Conservation (phyloP, 2,888 invertebrate species). For the Aporophyla lueneburgensis region DNA sequence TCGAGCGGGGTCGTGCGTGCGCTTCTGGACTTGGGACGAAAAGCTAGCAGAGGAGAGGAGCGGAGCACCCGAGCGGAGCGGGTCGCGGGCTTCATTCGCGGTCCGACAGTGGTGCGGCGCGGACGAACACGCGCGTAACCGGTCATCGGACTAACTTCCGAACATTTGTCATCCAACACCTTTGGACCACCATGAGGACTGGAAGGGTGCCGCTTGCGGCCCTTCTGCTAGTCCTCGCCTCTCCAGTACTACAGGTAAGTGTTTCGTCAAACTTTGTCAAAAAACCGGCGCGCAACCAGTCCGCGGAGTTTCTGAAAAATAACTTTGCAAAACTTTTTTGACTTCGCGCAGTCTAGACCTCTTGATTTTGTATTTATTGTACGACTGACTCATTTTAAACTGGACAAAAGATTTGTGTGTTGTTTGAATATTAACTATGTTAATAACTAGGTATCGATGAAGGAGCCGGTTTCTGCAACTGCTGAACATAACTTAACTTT, state of each 20-base stretch:
- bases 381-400: slow-evolving; percentile 28
- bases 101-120: slow-evolving; percentile 83
- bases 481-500: slow-evolving; percentile 62
- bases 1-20: slow-evolving; percentile 57
- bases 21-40: slow-evolving; percentile 71
- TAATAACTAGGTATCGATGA: slow-evolving; percentile 55
- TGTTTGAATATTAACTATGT: slow-evolving; percentile 45
- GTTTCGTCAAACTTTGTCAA: slow-evolving; percentile 29
- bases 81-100: slow-evolving; percentile 79
- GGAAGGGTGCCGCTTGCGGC: slow-evolving; percentile 75
- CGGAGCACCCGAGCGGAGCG: slow-evolving; percentile 61
- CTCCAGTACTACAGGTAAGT: slow-evolving; percentile 73
- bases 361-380: slow-evolving; percentile 57
- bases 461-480: slow-evolving; percentile 69
- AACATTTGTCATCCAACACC: slow-evolving; percentile 72
- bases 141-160: slow-evolving; percentile 77
- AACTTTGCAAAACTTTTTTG: slow-evolving; percentile 71
- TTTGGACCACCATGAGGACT: slow-evolving; percentile 80
- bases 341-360: slow-evolving; percentile 56
- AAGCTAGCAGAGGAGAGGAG: slow-evolving; percentile 70
- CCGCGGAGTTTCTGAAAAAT: slow-evolving; percentile 66
- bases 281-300: slow-evolving; percentile 45
- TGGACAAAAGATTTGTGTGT: slow-evolving; percentile 43
- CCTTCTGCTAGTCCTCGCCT: slow-evolving; percentile 77
- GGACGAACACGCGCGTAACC: slow-evolving; percentile 81